These are phyloP conservation scores for Junonia oenone DNA, from an alignment of 2,888 invertebrate species.

Conservation along the genomic window DNA sequence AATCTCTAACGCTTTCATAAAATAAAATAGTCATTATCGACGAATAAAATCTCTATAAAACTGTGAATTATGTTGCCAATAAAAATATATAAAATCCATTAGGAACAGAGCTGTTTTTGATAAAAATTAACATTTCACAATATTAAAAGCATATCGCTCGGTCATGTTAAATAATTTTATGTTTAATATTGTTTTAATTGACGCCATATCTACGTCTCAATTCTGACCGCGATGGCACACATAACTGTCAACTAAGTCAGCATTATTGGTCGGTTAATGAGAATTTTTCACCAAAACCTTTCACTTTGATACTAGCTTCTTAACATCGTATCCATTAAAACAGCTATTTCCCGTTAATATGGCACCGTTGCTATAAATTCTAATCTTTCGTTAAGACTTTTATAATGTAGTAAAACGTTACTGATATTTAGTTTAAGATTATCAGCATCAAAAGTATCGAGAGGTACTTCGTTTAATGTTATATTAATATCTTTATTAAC, in stretches of 20 bases:
- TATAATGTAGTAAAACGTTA: not conserved
- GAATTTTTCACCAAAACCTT: conserved; percentile 13
- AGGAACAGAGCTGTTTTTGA: conserved; percentile 43
- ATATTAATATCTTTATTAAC: not conserved
- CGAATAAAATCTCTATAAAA: conserved; percentile 8
- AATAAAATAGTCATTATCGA: not conserved
- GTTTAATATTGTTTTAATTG: conserved; percentile 44
- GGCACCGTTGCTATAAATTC: not conserved
- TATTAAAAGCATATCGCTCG: conserved; percentile 33
- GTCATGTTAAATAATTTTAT: conserved; percentile 42
- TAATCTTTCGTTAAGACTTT: not conserved
- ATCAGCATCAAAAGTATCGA: not conserved
- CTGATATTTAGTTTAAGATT: not conserved
- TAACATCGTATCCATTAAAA: conserved; percentile 3
- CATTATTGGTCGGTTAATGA: conserved; percentile 41
- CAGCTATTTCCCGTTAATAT: not conserved
- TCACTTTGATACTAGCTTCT: conserved; percentile 1
- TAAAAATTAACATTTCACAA: conserved; percentile 40
- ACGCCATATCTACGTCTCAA: conserved; percentile 47
- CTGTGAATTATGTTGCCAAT: conserved; percentile 28
- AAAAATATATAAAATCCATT: conserved; percentile 46
- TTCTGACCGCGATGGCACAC: conserved; percentile 39
- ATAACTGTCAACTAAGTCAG: conserved; percentile 52
- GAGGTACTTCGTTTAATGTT: not conserved
- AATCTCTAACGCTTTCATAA: conserved; percentile 1